These are phyloP conservation scores for Agrypnus murinus DNA, from an alignment of 2,888 invertebrate species.

Conservation along the genomic window DNA sequence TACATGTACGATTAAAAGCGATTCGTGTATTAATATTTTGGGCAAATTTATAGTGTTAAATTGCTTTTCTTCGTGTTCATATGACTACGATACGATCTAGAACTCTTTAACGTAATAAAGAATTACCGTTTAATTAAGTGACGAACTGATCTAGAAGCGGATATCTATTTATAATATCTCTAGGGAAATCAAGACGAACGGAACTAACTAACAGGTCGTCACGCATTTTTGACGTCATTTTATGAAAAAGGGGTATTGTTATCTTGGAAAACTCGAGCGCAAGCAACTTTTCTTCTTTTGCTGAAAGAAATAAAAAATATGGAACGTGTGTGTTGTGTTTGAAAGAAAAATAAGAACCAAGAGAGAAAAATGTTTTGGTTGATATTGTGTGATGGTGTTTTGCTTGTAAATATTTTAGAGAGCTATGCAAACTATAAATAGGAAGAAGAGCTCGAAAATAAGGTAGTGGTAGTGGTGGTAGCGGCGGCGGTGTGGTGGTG, in stretches of 20 bases:
- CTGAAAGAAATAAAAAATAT: not conserved
- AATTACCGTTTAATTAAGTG: constrained; percentile 30
- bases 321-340: no score
- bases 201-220: constrained; percentile 25
- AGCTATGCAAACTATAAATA: constrained; percentile 8
- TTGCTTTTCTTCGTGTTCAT: not conserved
- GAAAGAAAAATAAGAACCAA: not conserved
- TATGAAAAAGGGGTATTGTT: constrained; percentile 10
- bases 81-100: not conserved
- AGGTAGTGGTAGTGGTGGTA: not conserved
- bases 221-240: constrained; percentile 48
- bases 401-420: constrained; percentile 29
- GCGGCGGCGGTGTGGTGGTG: constrained; percentile 17
- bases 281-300: not conserved
- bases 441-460: not conserved
- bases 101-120: constrained; percentile 12
- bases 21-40: no score
- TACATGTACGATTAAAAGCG: no score
- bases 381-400: constrained; percentile 17
- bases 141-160: constrained; percentile 24
- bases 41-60: not conserved
- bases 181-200: constrained; percentile 40
- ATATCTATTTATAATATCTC: constrained; percentile 41
- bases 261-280: not conserved
- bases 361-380: constrained; percentile 9